A percentile compares a stretch with the other conserved stretches of the same genome.
Conservation (phyloP, 2,797 vertebrate species). For the Lepus townsendii region DNA sequence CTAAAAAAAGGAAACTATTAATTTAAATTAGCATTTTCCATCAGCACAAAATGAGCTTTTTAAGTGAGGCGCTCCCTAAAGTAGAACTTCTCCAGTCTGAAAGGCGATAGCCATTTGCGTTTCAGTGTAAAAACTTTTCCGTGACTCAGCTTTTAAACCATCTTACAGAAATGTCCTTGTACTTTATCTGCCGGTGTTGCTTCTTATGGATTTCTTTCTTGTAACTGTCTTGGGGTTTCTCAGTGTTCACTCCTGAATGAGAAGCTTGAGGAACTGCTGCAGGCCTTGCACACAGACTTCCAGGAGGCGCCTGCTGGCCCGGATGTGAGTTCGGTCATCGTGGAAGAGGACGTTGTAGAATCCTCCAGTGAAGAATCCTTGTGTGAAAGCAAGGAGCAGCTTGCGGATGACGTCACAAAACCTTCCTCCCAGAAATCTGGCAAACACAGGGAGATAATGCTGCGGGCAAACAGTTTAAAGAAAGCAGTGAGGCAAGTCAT, state of each 20-base stretch:
- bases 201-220: background rate
- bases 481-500: constrained; percentile 98
- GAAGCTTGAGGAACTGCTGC: constrained; percentile 96
- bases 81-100: background rate
- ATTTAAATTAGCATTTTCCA: background rate
- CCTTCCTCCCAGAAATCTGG: constrained; percentile 90
- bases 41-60: background rate
- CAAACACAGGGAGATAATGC: constrained; percentile 95
- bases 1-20: background rate
- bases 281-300: constrained; percentile 93
- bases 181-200: background rate
- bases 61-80: background rate
- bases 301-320: constrained; percentile 88
- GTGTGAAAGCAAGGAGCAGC: constrained; percentile 94
- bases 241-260: constrained; percentile 97
- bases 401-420: constrained; percentile 91
- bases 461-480: constrained; percentile 98
- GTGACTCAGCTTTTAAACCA: background rate
- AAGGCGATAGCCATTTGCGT: background rate
- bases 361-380: constrained; percentile 95
- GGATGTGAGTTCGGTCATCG: constrained; percentile 90
- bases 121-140: background rate
- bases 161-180: background rate
- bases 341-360: constrained; percentile 92
- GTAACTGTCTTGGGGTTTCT: background rate